phyloP scores from a whole-genome alignment of 2,888 invertebrate genomes.

The Tineola bisselliella region DNA sequence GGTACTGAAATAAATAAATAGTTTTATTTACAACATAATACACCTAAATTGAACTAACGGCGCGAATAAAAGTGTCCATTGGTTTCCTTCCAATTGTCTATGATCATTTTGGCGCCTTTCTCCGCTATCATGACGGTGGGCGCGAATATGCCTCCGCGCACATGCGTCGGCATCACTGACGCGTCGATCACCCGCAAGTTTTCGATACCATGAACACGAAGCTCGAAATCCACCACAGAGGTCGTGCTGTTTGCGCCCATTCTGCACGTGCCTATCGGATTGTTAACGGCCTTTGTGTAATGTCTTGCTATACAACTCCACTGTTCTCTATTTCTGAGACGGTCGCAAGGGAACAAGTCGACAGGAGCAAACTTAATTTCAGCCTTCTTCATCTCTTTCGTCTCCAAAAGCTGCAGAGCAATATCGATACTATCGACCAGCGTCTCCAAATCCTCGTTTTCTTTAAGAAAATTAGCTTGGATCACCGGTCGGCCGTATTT shows the following conservation, averaged over 20 bases:
- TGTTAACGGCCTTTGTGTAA: slow-evolving; percentile 55
- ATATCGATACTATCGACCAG: slow-evolving; percentile 57
- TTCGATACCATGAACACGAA: slow-evolving; percentile 54
- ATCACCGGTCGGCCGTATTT: slow-evolving; percentile 56
- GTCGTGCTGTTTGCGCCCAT: slow-evolving; percentile 51
- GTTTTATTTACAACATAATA: slow-evolving; percentile 15
- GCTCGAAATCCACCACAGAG: slow-evolving; percentile 51
- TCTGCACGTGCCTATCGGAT: slow-evolving; percentile 56
- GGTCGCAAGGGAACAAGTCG: slow-evolving; percentile 56
- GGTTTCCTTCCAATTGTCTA: slow-evolving; percentile 56
- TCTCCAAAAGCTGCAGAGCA: slow-evolving; percentile 52
- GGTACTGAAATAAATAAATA: slow-evolving; percentile 41
- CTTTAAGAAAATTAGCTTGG: slow-evolving; percentile 56
- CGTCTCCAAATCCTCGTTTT: slow-evolving; percentile 52
- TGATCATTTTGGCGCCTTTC: slow-evolving; percentile 49
- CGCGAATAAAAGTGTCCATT: slow-evolving; percentile 38
- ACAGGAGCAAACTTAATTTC: slow-evolving; percentile 54
- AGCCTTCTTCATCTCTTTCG: slow-evolving; percentile 52
- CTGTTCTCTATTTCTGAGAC: slow-evolving; percentile 49
- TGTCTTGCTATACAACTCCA: slow-evolving; percentile 62
- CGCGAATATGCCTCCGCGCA: slow-evolving; percentile 46
- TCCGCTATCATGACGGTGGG: slow-evolving; percentile 62
- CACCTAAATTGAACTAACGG: slow-evolving; percentile 1
- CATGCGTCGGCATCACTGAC: slow-evolving; percentile 58
- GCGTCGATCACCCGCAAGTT: slow-evolving; percentile 54